These are phyloP conservation scores for Pseudopodoces humilis DNA, from an alignment of 2,113 vertebrate genomes.

Conservation along the genomic window DNA sequence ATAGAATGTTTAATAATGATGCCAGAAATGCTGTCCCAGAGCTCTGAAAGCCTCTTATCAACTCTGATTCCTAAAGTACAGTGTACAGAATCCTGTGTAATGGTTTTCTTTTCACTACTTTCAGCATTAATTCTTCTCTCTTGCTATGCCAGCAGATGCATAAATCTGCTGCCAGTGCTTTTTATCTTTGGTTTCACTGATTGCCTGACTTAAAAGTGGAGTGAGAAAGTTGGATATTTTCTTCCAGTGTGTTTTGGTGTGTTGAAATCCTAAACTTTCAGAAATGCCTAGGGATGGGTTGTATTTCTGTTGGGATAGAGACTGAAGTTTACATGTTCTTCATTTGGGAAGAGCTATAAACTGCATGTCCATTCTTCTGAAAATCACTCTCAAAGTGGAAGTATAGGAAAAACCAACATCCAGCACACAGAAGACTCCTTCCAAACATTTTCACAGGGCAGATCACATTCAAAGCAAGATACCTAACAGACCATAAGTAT, in stretches of 20 bases:
- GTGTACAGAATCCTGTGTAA: constrained; percentile 8
- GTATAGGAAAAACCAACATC: neutral
- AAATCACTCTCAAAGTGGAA: neutral
- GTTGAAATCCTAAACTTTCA: neutral
- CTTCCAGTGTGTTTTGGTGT: neutral
- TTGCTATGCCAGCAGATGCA: constrained; percentile 15
- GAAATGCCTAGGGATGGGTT: neutral
- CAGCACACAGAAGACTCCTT: neutral
- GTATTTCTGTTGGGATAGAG: neutral
- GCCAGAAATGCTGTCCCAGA: constrained; percentile 18
- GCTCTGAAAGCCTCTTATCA: constrained; percentile 49
- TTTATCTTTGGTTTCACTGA: neutral
- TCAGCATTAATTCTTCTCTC: constrained; percentile 22
- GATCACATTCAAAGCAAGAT: neutral
- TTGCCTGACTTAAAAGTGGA: neutral
- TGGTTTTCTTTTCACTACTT: constrained; percentile 30
- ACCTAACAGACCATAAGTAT: accelerated
- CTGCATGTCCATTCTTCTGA: neutral
- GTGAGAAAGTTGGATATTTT: neutral
- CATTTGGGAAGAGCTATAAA: neutral
- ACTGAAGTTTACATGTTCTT: neutral
- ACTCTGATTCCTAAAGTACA: neutral
- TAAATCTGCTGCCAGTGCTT: neutral
- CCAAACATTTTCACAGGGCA: neutral
- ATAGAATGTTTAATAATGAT: constrained; percentile 18